Percentiles rank a stretch among this genome's conserved stretches.
These are phyloP conservation scores for Lycorma delicatula DNA, from an alignment of 1,140 invertebrate species.

Conservation along the genomic window DNA sequence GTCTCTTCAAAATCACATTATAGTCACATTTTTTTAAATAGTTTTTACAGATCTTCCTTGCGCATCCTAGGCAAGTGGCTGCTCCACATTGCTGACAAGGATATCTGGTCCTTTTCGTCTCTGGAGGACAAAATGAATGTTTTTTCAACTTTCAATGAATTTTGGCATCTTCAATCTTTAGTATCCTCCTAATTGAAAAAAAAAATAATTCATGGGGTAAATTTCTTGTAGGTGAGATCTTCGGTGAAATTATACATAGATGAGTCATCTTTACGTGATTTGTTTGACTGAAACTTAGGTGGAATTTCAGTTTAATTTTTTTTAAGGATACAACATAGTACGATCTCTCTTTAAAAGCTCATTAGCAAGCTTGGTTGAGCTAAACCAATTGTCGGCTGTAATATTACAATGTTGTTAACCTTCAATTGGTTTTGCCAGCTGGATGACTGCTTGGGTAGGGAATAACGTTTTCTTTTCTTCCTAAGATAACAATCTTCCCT, in stretches of 20 bases:
- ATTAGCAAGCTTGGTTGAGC: constrained; percentile 33
- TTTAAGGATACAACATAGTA: constrained; percentile 38
- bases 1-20: no score
- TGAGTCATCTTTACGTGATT: constrained; percentile 1
- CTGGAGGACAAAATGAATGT: constrained; percentile 1
- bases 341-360: constrained; percentile 26
- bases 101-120: background rate
- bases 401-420: constrained; percentile 32
- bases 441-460: constrained; percentile 28
- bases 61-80: constrained; percentile 5
- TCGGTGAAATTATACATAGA: constrained; percentile 18
- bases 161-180: background rate
- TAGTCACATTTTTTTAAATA: constrained; percentile 5
- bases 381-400: constrained; percentile 38
- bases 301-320: constrained; percentile 40
- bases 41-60: background rate
- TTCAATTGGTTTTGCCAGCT: constrained; percentile 30
- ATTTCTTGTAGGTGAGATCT: constrained; percentile 9
- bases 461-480: constrained; percentile 24
- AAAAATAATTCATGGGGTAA: background rate
- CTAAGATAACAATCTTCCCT: constrained; percentile 15
- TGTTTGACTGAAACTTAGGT: constrained; percentile 20
- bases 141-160: constrained; percentile 2
- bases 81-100: background rate
- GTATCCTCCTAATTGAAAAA: background rate